Conservation (phyloP, 53 echinoderm and acorn worm species). For the Patiria pectinifera region DNA sequence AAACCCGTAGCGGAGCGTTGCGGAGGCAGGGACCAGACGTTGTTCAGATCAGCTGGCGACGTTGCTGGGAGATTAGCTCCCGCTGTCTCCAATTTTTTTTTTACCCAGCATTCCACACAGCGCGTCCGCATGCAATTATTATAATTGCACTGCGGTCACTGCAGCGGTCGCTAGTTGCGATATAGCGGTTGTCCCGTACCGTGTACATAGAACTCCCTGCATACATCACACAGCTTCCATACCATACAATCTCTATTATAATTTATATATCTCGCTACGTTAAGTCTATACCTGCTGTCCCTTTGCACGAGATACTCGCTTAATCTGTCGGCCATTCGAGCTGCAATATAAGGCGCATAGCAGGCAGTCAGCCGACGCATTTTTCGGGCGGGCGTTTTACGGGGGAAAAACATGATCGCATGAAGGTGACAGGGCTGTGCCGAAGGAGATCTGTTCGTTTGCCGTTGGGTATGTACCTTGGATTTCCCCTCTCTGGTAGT, state of each 20-base stretch:
- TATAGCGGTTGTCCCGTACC: slow-evolving; percentile 9
- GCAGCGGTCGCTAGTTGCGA: slow-evolving; percentile 31
- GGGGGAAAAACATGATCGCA: slow-evolving; percentile 59
- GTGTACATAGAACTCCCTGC: not conserved
- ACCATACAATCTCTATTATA: slow-evolving; percentile 58
- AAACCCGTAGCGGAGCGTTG: not conserved
- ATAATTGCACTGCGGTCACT: slow-evolving; percentile 45
- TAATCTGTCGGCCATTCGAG: slow-evolving; percentile 61
- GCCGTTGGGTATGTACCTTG: slow-evolving; percentile 50
- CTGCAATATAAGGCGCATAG: slow-evolving; percentile 32
- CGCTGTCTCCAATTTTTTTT: slow-evolving; percentile 13
- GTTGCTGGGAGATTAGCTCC: slow-evolving; percentile 53
- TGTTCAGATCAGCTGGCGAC: slow-evolving; percentile 61
- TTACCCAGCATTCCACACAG: slow-evolving; percentile 1
- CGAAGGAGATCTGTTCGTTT: slow-evolving; percentile 57
- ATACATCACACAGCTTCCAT: slow-evolving; percentile 42
- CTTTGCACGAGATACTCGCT: slow-evolving; percentile 44
- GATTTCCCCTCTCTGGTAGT: not conserved
- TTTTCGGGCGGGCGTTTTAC: slow-evolving; percentile 54
- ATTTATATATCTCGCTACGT: slow-evolving; percentile 60
- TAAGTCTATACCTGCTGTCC: slow-evolving; percentile 61
- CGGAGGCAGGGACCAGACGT: slow-evolving; percentile 42
- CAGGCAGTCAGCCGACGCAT: slow-evolving; percentile 53
- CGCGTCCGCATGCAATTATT: slow-evolving; percentile 46
- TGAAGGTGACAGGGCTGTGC: slow-evolving; percentile 52